These are phyloP conservation scores for Bombyx huttoni DNA, from an alignment of 2,888 invertebrate species.

Conservation along the genomic window DNA sequence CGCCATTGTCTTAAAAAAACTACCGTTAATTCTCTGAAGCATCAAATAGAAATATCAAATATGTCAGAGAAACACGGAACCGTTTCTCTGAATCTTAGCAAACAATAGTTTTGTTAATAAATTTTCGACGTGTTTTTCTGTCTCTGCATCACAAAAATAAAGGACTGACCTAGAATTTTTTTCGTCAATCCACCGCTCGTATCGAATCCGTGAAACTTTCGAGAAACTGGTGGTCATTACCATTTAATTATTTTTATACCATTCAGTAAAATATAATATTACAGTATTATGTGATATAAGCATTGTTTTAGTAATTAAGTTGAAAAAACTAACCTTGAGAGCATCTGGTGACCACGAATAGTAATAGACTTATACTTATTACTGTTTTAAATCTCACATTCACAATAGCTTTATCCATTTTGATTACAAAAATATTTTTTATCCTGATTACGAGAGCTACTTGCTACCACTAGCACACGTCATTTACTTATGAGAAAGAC, in stretches of 20 bases:
- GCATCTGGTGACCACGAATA: constrained; percentile 16
- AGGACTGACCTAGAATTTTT: constrained; percentile 2
- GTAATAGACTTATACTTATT: constrained; percentile 18
- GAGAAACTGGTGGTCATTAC: neutral
- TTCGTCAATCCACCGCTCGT: neutral
- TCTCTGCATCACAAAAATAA: constrained; percentile 1
- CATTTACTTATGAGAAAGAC: constrained; percentile 18
- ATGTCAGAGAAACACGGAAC: neutral
- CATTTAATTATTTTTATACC: neutral
- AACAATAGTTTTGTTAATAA: neutral
- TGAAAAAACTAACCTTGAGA: constrained; percentile 23
- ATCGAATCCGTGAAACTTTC: neutral
- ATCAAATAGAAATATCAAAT: neutral
- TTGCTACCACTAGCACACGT: constrained; percentile 17
- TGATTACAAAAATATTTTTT: constrained; percentile 13
- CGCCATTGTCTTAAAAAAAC: no score
- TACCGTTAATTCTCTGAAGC: no score
- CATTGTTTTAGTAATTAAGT: constrained; percentile 7
- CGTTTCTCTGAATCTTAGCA: neutral
- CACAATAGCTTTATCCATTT: constrained; percentile 30
- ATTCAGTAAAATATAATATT: neutral
- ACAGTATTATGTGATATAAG: constrained; percentile 1
- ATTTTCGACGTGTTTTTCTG: neutral
- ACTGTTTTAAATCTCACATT: constrained; percentile 23
- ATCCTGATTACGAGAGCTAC: constrained; percentile 12